phyloP scores from a whole-genome alignment of 1,140 invertebrate species.

The Bombus superbus region DNA sequence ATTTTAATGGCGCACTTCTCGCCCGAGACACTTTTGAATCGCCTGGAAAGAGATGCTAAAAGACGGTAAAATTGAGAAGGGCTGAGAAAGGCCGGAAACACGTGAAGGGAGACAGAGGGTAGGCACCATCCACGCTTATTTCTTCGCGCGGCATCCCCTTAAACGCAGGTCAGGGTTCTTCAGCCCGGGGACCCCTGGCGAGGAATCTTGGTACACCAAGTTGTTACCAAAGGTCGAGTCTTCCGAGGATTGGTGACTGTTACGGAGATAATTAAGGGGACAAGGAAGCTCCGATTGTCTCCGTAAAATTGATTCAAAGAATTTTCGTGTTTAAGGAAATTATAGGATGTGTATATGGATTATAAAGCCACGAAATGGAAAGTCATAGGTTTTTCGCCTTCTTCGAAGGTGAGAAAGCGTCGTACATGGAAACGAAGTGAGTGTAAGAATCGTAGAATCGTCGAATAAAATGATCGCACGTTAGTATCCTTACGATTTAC shows the following conservation, averaged over 20 bases:
- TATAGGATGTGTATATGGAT: neutral
- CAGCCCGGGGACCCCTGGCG: neutral
- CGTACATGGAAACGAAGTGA: too few relatives aligned
- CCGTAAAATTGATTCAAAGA: neutral
- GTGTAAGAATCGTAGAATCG: neutral
- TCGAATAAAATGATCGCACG: neutral
- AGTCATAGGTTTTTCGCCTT: too few relatives aligned
- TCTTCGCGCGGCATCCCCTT: slow-evolving; percentile 11
- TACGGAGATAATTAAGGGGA: too few relatives aligned
- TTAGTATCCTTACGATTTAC: too few relatives aligned
- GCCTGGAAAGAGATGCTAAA: slow-evolving; percentile 50
- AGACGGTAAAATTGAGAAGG: slow-evolving; percentile 49
- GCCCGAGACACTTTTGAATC: slow-evolving; percentile 37
- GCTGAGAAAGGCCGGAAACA: slow-evolving; percentile 47
- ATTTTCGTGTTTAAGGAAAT: neutral
- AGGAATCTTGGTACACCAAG: neutral
- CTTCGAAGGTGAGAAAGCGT: too few relatives aligned
- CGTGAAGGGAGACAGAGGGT: neutral
- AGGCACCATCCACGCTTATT: slow-evolving; percentile 32
- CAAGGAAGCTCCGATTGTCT: neutral
- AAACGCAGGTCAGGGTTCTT: slow-evolving; percentile 45
- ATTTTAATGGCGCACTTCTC: slow-evolving; percentile 58
- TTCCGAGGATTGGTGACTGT: neutral
- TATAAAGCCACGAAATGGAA: neutral
- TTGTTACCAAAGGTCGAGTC: neutral